These are phyloP conservation scores for Mamestra brassicae DNA, from an alignment of 2,888 invertebrate genomes.

Conservation along the genomic window DNA sequence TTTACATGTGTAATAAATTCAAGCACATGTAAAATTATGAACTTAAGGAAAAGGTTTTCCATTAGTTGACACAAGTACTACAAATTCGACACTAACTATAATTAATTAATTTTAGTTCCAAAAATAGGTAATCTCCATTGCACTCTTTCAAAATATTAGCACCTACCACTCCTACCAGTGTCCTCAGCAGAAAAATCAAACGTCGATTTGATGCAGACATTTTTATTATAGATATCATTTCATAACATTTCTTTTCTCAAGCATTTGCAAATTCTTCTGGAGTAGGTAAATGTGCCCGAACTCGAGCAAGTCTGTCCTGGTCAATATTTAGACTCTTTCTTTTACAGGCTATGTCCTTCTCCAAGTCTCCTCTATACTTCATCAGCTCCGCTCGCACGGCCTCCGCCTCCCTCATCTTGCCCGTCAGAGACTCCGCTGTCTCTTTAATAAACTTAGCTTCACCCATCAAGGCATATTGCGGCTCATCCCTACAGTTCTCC, in stretches of 20 bases:
- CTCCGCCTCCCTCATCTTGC: constrained; percentile 92
- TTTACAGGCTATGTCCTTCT: constrained; percentile 93
- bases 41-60: background rate
- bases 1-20: background rate
- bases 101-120: background rate
- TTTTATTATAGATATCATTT: constrained; percentile 14
- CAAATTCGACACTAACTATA: background rate
- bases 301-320: constrained; percentile 91
- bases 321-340: constrained; percentile 93
- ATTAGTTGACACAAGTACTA: background rate
- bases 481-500: constrained; percentile 96
- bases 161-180: too few relatives aligned
- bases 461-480: constrained; percentile 94
- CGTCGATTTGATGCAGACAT: background rate
- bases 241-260: constrained; percentile 52
- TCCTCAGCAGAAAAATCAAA: constrained; percentile 14
- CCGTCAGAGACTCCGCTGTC: constrained; percentile 86
- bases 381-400: constrained; percentile 88
- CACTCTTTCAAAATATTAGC: background rate
- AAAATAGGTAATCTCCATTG: background rate
- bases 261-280: constrained; percentile 92
- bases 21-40: background rate
- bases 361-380: constrained; percentile 92
- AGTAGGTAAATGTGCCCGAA: constrained; percentile 93
- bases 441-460: constrained; percentile 93